These are phyloP conservation scores for Norana najaformis DNA, from an alignment of 2,888 invertebrate genomes.

Conservation along the genomic window DNA sequence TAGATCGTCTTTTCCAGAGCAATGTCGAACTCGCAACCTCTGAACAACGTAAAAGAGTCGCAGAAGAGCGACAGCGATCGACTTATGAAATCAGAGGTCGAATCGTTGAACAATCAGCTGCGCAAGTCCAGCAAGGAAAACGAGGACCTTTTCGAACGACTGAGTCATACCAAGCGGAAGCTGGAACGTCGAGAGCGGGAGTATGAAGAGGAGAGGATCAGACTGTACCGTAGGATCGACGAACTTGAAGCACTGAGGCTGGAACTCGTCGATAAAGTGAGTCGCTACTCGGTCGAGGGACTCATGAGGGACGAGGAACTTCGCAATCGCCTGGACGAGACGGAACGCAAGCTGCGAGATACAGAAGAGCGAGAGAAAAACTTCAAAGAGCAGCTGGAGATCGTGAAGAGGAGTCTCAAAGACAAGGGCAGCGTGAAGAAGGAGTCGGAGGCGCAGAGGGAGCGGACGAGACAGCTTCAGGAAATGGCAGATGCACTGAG, in stretches of 20 bases:
- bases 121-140: neutral
- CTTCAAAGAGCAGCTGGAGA: slow-evolving; percentile 19
- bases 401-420: slow-evolving; percentile 9
- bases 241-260: neutral
- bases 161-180: neutral
- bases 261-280: neutral
- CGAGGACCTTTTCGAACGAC: neutral
- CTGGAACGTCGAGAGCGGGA: neutral
- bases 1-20: neutral
- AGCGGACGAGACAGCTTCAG: neutral
- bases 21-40: neutral
- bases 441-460: neutral
- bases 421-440: slow-evolving; percentile 16
- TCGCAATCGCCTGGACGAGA: neutral
- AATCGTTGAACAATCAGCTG: neutral
- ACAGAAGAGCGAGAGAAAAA: neutral
- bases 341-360: neutral
- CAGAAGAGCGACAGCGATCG: neutral
- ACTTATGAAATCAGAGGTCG: neutral
- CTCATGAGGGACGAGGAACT: neutral
- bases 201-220: neutral
- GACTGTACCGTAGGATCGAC: neutral
- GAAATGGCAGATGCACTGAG: neutral
- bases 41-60: neutral
- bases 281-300: neutral